Conservation (phyloP, 2,797 vertebrate species). For the Hipposideros larvatus region DNA sequence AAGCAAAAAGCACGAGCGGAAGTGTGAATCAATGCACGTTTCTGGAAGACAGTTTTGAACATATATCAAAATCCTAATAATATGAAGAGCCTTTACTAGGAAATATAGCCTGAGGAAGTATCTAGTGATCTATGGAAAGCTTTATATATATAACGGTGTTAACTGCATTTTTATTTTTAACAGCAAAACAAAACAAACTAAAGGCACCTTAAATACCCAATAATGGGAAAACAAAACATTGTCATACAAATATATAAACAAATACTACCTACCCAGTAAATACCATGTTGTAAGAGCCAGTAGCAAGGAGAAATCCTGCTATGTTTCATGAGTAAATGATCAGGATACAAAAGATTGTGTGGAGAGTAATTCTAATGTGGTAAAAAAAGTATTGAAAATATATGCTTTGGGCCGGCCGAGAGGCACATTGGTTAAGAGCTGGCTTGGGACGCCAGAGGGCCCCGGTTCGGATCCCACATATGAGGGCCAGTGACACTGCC, state of each 20-base stretch:
- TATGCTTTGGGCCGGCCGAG: not conserved
- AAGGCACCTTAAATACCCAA: not conserved
- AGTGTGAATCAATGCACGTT: not conserved
- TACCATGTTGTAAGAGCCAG: not conserved
- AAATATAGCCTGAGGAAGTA: not conserved
- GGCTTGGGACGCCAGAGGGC: too few species aligned
- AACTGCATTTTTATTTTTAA: constrained; percentile 30
- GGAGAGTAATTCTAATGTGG: not conserved
- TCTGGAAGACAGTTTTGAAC: not conserved
- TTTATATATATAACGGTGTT: not conserved
- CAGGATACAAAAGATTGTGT: not conserved
- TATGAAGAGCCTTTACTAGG: not conserved
- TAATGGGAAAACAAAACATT: not conserved
- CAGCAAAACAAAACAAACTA: constrained; percentile 36
- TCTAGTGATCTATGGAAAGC: not conserved
- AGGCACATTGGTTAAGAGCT: too few species aligned
- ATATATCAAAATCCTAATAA: constrained; percentile 30
- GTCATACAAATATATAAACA: not conserved
- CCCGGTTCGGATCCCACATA: too few species aligned
- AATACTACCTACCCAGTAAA: constrained; percentile 16
- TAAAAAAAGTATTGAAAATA: constrained; percentile 36
- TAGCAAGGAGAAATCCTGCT: not conserved
- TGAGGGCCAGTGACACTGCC: too few species aligned
- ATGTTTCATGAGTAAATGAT: not conserved
- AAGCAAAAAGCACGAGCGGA: not conserved